A percentile compares a stretch with the other conserved stretches of the same genome.
Evolutionary conservation across 2,113 vertebrate species (phyloP).

Genomic region (Lates calcarifer): DNA sequence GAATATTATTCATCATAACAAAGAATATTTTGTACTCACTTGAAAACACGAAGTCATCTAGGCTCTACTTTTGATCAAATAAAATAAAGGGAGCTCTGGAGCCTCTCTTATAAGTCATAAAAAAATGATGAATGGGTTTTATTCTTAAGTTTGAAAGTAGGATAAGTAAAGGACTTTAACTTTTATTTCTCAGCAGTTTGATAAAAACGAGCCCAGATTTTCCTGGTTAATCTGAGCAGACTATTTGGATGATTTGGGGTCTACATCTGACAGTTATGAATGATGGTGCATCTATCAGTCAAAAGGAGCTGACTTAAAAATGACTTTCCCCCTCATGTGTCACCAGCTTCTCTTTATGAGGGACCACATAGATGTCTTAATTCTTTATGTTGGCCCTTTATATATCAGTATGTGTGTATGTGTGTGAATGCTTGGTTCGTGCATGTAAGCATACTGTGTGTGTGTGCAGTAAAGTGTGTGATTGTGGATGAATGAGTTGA

Average conservation of each 20-base stretch:
- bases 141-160: not conserved
- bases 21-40: not conserved
- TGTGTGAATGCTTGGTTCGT: conserved; percentile 20
- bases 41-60: not conserved
- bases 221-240: conserved; percentile 11
- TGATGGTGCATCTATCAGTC: conserved; percentile 14
- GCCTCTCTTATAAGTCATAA: not conserved
- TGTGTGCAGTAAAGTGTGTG: conserved; percentile 18
- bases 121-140: not conserved
- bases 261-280: conserved; percentile 10
- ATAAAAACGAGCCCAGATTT: conserved; percentile 51
- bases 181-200: conserved; percentile 28
- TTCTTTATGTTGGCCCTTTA: conserved; percentile 70
- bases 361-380: conserved; percentile 79
- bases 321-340: conserved; percentile 62
- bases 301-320: conserved; percentile 30
- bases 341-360: conserved; percentile 80
- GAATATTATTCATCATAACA: not conserved
- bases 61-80: not conserved
- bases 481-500: conserved; percentile 17
- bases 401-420: conserved; percentile 31
- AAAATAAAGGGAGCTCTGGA: not conserved
- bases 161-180: not conserved
- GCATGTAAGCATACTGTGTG: conserved; percentile 21
- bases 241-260: conserved; percentile 13